Conservation (phyloP, 2,113 vertebrate species). For the Procavia capensis region DNA sequence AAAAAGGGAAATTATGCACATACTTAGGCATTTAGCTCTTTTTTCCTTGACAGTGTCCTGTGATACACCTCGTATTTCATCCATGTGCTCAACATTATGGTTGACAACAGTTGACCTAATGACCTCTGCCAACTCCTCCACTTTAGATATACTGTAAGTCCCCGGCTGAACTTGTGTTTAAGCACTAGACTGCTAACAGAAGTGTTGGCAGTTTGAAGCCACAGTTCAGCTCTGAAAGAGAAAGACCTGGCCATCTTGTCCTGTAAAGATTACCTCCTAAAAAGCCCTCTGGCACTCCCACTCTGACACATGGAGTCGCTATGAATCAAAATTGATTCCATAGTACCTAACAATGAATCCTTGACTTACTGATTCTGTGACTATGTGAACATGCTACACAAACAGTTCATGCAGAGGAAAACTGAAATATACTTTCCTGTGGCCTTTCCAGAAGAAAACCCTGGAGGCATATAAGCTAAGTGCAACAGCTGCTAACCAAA, state of each 20-base stretch:
- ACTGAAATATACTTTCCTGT: neutral
- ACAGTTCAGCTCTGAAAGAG: neutral
- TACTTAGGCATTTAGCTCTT: neutral
- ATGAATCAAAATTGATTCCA: neutral
- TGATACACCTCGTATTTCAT: neutral
- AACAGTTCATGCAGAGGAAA: neutral
- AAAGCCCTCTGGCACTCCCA: neutral
- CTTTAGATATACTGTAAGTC: neutral
- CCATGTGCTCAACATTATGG: neutral
- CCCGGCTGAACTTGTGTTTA: neutral
- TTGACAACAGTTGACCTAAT: neutral
- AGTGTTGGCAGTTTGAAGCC: neutral
- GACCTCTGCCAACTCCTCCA: neutral
- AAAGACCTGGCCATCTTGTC: neutral
- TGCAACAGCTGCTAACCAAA: no score
- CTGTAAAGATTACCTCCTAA: neutral
- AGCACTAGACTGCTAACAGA: neutral
- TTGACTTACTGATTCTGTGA: neutral
- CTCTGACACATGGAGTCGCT: neutral
- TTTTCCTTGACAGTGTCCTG: neutral
- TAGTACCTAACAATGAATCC: neutral
- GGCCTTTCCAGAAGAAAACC: slow-evolving; percentile 10
- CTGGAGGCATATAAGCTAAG: no score
- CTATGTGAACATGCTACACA: neutral
- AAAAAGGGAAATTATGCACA: neutral